Evolutionary conservation across 2,113 vertebrate species (phyloP).

Genomic region (Calypte anna): DNA sequence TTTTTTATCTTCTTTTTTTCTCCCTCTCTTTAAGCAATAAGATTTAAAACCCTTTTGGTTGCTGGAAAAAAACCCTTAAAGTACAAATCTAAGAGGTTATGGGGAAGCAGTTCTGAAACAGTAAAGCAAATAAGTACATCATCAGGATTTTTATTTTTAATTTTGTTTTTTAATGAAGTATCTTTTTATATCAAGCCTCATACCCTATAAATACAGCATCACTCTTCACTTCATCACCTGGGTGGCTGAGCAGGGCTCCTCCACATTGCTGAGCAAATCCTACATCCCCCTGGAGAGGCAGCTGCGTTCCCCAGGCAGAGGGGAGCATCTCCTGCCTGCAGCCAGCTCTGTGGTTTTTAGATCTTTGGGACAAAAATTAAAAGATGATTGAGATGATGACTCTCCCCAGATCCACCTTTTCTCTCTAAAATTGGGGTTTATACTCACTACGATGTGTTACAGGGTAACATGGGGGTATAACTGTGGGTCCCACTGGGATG

Average conservation of each 20-base stretch:
- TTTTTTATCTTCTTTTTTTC: background rate
- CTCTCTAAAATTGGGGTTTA: background rate
- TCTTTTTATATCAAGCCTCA: background rate
- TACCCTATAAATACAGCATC: background rate
- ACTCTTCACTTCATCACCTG: background rate
- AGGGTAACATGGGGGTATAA: background rate
- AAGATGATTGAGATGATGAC: background rate
- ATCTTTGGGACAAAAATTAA: background rate
- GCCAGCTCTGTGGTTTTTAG: background rate
- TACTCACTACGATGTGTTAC: accelerated
- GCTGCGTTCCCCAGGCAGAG: background rate
- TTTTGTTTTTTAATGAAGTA: background rate
- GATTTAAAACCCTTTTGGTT: constrained; percentile 11
- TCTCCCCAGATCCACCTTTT: background rate
- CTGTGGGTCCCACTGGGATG: accelerated
- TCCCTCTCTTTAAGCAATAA: background rate
- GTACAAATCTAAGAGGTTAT: background rate
- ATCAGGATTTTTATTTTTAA: background rate
- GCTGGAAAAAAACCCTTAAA: background rate
- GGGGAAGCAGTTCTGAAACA: background rate
- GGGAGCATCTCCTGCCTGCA: background rate
- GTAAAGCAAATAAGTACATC: background rate
- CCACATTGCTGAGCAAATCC: background rate
- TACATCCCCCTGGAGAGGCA: background rate
- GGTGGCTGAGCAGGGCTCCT: background rate